Conservation (phyloP, 2,113 vertebrate genomes). For the Rhinopomastus cyanomelas region DNA sequence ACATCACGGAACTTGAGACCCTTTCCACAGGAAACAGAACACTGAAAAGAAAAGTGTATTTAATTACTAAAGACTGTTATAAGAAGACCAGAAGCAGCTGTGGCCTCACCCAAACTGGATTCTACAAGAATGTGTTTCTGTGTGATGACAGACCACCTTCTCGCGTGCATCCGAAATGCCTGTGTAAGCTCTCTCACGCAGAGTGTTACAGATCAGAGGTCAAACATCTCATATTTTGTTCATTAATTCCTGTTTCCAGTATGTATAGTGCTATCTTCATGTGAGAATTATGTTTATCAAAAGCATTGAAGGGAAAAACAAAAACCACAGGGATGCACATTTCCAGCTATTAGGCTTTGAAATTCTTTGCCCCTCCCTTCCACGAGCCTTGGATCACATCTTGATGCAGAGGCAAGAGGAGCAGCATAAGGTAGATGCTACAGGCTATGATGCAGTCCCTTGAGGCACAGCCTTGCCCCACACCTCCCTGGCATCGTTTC, state of each 20-base stretch:
- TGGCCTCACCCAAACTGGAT: background rate
- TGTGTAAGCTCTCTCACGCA: background rate
- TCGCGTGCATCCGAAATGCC: accelerated
- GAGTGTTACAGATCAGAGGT: background rate
- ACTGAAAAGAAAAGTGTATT: constrained; percentile 75
- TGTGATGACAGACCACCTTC: background rate
- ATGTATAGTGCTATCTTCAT: background rate
- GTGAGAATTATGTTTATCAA: background rate
- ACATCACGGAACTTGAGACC: constrained; percentile 88
- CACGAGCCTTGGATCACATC: background rate
- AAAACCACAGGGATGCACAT: background rate
- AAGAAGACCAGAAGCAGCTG: background rate
- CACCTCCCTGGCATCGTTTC: accelerated
- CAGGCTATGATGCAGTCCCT: background rate
- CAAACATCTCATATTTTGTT: background rate
- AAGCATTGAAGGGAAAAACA: background rate
- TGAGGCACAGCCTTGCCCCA: background rate
- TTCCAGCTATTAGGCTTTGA: background rate
- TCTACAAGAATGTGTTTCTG: background rate
- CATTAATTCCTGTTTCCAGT: background rate
- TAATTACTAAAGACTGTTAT: background rate
- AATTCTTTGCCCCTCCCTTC: background rate
- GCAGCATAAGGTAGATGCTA: background rate
- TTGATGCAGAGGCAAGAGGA: background rate
- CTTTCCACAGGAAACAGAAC: constrained; percentile 91